Percentiles rank a stretch among this genome's conserved stretches.
These are phyloP conservation scores for Ophioninae sp. DNA, from an alignment of 2,888 invertebrate species.

Conservation along the genomic window DNA sequence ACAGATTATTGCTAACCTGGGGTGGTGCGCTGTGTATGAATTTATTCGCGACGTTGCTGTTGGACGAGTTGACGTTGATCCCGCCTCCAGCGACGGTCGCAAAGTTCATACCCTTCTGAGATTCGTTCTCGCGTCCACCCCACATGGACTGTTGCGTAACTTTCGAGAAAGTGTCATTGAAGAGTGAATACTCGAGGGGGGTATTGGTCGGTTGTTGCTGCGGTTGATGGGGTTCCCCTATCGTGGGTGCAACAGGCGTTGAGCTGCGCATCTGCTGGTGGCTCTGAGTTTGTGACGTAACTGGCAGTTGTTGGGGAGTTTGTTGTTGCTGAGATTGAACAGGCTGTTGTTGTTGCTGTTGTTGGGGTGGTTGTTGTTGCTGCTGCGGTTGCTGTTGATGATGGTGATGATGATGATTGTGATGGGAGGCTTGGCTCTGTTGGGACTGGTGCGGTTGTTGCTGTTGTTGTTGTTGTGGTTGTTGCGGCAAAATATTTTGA, in stretches of 20 bases:
- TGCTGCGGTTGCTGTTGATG: slow-evolving; percentile 61
- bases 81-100: slow-evolving; percentile 86
- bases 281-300: slow-evolving; percentile 69
- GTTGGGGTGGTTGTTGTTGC: slow-evolving; percentile 72
- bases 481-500: slow-evolving; percentile 66
- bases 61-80: slow-evolving; percentile 79
- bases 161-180: slow-evolving; percentile 89
- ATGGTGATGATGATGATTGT: slow-evolving; percentile 41
- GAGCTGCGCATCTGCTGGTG: slow-evolving; percentile 73
- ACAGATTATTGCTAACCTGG: slow-evolving; percentile 72
- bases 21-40: slow-evolving; percentile 83
- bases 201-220: slow-evolving; percentile 80
- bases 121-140: slow-evolving; percentile 83
- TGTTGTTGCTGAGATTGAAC: slow-evolving; percentile 72
- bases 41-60: slow-evolving; percentile 80
- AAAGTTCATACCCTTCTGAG: slow-evolving; percentile 86
- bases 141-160: slow-evolving; percentile 86
- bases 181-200: slow-evolving; percentile 92
- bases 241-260: slow-evolving; percentile 72
- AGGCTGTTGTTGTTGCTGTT: slow-evolving; percentile 71
- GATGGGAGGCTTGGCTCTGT: slow-evolving; percentile 30
- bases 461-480: slow-evolving; percentile 30
- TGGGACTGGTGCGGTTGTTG: slow-evolving; percentile 26
- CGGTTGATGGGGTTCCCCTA: slow-evolving; percentile 74
- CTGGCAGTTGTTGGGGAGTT: slow-evolving; percentile 48